phyloP scores from a whole-genome alignment of 2,113 vertebrate genomes.

The Neofelis nebulosa region DNA sequence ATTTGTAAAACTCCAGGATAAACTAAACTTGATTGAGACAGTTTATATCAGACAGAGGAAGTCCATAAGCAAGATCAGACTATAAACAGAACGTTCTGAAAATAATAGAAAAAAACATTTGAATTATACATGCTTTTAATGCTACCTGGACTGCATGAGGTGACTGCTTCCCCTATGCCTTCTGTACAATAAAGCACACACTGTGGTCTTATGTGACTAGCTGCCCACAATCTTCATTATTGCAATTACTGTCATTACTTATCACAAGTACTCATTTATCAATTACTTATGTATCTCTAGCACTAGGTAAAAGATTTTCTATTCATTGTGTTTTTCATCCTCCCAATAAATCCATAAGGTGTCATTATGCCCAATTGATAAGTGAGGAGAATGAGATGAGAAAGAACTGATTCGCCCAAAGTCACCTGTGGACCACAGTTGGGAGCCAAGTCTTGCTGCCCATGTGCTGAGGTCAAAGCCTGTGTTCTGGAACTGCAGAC shows the following conservation, averaged over 20 bases:
- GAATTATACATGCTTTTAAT: neutral
- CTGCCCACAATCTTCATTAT: neutral
- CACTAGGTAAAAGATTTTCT: neutral
- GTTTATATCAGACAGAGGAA: neutral
- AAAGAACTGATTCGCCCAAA: neutral
- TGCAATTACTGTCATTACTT: slow-evolving; percentile 55
- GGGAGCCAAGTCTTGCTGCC: neutral
- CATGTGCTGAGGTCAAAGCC: neutral
- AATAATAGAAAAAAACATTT: neutral
- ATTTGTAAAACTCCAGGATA: slow-evolving; percentile 15
- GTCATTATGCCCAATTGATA: neutral
- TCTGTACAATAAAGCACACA: neutral
- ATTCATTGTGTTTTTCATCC: neutral
- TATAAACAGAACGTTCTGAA: neutral
- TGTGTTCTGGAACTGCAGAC: neutral
- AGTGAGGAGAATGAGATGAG: neutral
- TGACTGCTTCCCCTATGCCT: neutral
- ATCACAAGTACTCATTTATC: neutral
- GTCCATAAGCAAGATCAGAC: neutral
- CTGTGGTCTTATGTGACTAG: neutral
- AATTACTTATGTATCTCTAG: neutral
- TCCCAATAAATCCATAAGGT: neutral
- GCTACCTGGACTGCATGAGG: neutral
- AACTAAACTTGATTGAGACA: slow-evolving; percentile 14
- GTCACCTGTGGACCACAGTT: neutral